These are phyloP conservation scores for Chrosomus eos DNA, from an alignment of 2,797 vertebrate genomes.

Conservation along the genomic window DNA sequence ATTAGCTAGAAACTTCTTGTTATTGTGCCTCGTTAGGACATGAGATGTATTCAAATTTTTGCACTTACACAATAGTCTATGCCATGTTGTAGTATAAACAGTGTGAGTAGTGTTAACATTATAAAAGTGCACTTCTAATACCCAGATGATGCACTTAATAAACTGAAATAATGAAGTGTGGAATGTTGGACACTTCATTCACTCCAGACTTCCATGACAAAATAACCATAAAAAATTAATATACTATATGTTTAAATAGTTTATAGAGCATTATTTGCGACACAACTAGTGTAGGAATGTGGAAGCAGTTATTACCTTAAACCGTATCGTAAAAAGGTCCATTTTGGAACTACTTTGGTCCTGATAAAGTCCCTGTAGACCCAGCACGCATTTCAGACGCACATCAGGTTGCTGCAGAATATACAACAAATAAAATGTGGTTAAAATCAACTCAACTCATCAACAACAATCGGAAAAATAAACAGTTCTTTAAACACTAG, in stretches of 20 bases:
- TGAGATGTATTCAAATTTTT: not conserved
- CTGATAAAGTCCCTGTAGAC: slow-evolving; percentile 84
- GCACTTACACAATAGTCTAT: not conserved
- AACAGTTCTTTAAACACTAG: not conserved
- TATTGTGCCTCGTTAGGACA: not conserved
- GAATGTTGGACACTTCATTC: not conserved
- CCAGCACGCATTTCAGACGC: slow-evolving; percentile 87
- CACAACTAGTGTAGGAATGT: not conserved
- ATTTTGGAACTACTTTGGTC: slow-evolving; percentile 83
- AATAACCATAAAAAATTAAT: not conserved
- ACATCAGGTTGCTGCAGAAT: slow-evolving; percentile 84
- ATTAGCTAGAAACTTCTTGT: not conserved
- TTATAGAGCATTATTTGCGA: not conserved
- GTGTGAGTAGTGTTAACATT: not conserved
- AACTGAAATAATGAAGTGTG: not conserved
- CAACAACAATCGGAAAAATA: not conserved
- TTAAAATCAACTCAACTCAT: not conserved
- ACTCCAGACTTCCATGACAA: not conserved
- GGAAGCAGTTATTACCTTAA: slow-evolving; percentile 82
- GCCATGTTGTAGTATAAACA: not conserved
- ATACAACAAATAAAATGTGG: not conserved
- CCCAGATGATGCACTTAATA: not conserved
- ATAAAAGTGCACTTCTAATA: not conserved
- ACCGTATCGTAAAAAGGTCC: slow-evolving; percentile 89
- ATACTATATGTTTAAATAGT: too few species aligned